phyloP scores from a whole-genome alignment of 2,888 invertebrate species.

The Hermaeophaga mercurialis region DNA sequence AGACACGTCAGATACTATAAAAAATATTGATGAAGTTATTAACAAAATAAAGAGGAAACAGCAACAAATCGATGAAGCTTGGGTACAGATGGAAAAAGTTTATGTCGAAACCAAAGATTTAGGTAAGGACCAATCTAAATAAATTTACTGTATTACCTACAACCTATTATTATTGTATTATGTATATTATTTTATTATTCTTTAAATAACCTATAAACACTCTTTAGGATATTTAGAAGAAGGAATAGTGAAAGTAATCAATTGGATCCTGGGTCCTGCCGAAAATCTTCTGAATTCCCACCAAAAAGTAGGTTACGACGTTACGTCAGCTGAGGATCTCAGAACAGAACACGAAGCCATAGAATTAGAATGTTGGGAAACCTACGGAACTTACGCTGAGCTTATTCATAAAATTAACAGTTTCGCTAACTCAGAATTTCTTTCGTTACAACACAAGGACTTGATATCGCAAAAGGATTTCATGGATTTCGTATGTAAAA shows the following conservation, averaged over 20 bases:
- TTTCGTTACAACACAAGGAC: constrained; percentile 61
- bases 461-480: constrained; percentile 76
- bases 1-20: constrained; percentile 66
- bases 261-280: constrained; percentile 79
- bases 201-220: too few species aligned
- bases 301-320: constrained; percentile 74
- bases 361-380: constrained; percentile 77
- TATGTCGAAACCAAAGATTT: constrained; percentile 67
- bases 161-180: too few species aligned
- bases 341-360: constrained; percentile 75
- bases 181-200: neutral
- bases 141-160: too few species aligned
- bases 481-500: constrained; percentile 81
- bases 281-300: constrained; percentile 74
- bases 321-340: constrained; percentile 72
- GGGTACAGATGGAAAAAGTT: constrained; percentile 65
- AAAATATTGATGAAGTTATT: constrained; percentile 63
- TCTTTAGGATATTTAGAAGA: constrained; percentile 61
- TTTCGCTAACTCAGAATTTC: constrained; percentile 59
- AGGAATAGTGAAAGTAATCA: constrained; percentile 72
- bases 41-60: constrained; percentile 65
- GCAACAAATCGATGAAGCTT: constrained; percentile 65
- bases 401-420: constrained; percentile 73
- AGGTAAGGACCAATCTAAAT: too few species aligned
- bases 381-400: constrained; percentile 80